A percentile compares a stretch with the other conserved stretches of the same genome.
Conservation (phyloP, 2,797 vertebrate genomes). For the Rhinichthys osculus region DNA sequence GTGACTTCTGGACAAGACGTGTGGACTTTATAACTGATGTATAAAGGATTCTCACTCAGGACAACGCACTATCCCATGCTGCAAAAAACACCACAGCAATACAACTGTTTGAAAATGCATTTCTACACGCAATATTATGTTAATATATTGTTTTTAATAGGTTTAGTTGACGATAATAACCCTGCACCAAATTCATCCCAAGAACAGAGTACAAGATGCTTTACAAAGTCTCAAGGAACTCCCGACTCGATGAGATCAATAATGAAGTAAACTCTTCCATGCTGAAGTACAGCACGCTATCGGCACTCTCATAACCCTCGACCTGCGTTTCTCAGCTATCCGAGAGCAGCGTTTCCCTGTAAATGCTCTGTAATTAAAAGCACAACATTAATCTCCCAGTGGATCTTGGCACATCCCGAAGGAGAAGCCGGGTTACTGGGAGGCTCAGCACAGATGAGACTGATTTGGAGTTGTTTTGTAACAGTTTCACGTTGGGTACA, state of each 20-base stretch:
- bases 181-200: not conserved
- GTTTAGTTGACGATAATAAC: not conserved
- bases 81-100: too few relatives aligned
- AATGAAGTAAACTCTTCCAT: not conserved
- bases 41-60: too few relatives aligned
- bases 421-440: not conserved
- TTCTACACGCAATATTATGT: too few relatives aligned
- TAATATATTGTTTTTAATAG: not conserved
- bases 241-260: not conserved
- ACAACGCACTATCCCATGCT: too few relatives aligned
- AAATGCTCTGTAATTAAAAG: constrained; percentile 7
- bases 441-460: not conserved
- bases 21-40: too few relatives aligned
- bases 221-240: not conserved
- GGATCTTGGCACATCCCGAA: constrained; percentile 1
- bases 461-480: not conserved
- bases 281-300: not conserved
- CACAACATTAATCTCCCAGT: constrained; percentile 18
- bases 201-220: not conserved
- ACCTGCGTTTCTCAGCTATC: not conserved
- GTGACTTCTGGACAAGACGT: too few relatives aligned
- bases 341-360: not conserved
- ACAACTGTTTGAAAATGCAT: too few relatives aligned
- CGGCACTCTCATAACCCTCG: not conserved
- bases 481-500: not conserved